These are phyloP conservation scores for Solenopsis invicta DNA, from an alignment of 1,140 invertebrate genomes.

Conservation along the genomic window DNA sequence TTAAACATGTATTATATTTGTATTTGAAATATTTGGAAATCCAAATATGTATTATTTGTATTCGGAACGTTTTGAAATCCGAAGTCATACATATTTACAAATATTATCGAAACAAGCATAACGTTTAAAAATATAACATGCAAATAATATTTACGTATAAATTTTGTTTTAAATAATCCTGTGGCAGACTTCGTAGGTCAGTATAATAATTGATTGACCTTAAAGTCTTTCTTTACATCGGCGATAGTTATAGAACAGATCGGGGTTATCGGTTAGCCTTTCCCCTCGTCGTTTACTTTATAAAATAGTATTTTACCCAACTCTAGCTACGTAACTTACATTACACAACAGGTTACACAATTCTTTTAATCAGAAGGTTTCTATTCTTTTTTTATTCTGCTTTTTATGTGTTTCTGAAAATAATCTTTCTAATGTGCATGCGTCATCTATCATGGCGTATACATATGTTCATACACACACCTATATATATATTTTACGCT, in stretches of 20 bases:
- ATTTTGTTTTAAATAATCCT: background rate
- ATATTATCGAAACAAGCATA: background rate
- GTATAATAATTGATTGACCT: slow-evolving; percentile 21
- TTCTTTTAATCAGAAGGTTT: slow-evolving; percentile 1
- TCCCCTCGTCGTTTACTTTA: background rate
- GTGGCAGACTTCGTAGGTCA: background rate
- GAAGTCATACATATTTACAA: background rate
- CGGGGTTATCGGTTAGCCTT: background rate
- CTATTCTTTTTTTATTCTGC: slow-evolving; percentile 44
- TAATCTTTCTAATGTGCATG: slow-evolving; percentile 53
- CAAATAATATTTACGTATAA: background rate
- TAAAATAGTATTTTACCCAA: slow-evolving; percentile 53
- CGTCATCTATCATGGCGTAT: slow-evolving; percentile 54
- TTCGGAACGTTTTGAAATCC: background rate
- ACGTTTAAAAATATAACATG: slow-evolving; percentile 2
- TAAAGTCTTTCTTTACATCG: slow-evolving; percentile 4
- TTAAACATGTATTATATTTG: background rate
- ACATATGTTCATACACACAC: slow-evolving; percentile 10
- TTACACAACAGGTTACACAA: slow-evolving; percentile 41
- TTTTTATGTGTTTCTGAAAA: slow-evolving; percentile 48
- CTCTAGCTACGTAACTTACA: slow-evolving; percentile 7
- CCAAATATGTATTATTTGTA: no score
- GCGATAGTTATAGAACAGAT: slow-evolving; percentile 33
- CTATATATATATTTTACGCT: slow-evolving; percentile 26
- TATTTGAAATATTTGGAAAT: no score